Evolutionary conservation across 2,888 invertebrate species (phyloP), one percentile per base, ranked within the genome.

Genomic region (Lasioglossum pauxillum): DNA sequence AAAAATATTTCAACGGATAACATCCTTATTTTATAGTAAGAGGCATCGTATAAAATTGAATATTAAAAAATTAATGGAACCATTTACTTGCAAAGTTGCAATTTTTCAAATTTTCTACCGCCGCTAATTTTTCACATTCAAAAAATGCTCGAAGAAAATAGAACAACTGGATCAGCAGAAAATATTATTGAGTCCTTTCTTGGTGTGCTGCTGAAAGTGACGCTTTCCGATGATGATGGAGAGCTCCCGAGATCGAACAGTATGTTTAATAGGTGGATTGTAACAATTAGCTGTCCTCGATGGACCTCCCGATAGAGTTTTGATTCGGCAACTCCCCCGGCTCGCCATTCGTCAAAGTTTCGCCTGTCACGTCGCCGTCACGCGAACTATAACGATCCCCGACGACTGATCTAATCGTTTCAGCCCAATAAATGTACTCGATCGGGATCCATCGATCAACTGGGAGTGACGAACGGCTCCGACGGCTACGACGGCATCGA

Each of bases 261-360:
- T 69, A 35, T 23, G 35, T 69, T 69, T 69, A 69, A 69, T 35
- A 69, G 67, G 67, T 38, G 19, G 35, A 69, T 38, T 73, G 46
- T 46, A 73, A 46, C 73, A 19, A 46, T 73, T 46, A 73, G 19
- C 10, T 16, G 27, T 27, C 4, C 72, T 14, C 72, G 46, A 49
- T 49, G 19, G 31, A 73, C 23, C 35, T 44, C 19, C 44, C 49
- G 46, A 46, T 41, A 41, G 71, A 27, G 73, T 46, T 31, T 31
- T 49, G 74, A 49, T 74, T 35, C 49, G 49, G 35, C 49, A 35
- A 35, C 74, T 49, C 46, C 16, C 16, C 7, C n/a, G 72, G 16
- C 27, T 46, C 44, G 64, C 64, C 53, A 75, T 75, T 57, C 75
- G 75, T 75, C 75, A 75, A 75, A 57, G 49, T 57, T 75, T 75